A percentile compares a stretch with the other conserved stretches of the same genome.
phyloP scores from a whole-genome alignment of 2,888 invertebrate genomes.

The Pyrrhia umbra region DNA sequence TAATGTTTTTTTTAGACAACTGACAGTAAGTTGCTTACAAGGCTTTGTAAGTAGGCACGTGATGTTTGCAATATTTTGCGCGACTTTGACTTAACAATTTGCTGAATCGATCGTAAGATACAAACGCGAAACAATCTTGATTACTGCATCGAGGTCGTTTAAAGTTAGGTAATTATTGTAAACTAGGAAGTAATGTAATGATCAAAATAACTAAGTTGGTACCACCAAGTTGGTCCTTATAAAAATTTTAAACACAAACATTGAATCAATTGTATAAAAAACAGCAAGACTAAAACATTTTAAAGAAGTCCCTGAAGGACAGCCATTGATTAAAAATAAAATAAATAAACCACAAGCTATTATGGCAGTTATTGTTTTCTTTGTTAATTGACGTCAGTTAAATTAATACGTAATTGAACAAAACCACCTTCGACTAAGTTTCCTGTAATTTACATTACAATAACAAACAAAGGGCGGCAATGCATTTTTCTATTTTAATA shows the following conservation, averaged over 20 bases:
- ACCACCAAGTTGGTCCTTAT: too few relatives aligned
- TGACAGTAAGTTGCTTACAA: neutral
- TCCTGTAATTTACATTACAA: conserved; percentile 42
- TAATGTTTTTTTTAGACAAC: conserved; percentile 6
- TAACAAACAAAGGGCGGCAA: conserved; percentile 40
- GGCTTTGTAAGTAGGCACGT: conserved; percentile 48
- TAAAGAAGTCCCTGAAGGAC: neutral
- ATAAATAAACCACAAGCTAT: conserved; percentile 5
- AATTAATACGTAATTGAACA: conserved; percentile 38
- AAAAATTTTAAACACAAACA: too few relatives aligned
- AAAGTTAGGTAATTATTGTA: conserved; percentile 36
- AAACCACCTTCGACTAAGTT: conserved; percentile 46
- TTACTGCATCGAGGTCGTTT: conserved; percentile 62
- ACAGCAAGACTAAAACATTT: neutral
- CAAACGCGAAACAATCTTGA: conserved; percentile 54
- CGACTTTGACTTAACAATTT: conserved; percentile 43
- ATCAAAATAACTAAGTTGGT: too few relatives aligned
- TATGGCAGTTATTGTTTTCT: conserved; percentile 4
- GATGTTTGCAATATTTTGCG: conserved; percentile 65
- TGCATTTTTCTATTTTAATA: conserved; percentile 23
- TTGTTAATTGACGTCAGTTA: conserved; percentile 29
- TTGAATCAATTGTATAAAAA: neutral
- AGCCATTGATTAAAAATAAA: conserved; percentile 5
- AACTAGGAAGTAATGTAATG: conserved; percentile 53
- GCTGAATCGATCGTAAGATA: conserved; percentile 55